Evolutionary conservation across 2,113 vertebrate genomes (phyloP).

Genomic region (Melanerpes aurifrons): DNA sequence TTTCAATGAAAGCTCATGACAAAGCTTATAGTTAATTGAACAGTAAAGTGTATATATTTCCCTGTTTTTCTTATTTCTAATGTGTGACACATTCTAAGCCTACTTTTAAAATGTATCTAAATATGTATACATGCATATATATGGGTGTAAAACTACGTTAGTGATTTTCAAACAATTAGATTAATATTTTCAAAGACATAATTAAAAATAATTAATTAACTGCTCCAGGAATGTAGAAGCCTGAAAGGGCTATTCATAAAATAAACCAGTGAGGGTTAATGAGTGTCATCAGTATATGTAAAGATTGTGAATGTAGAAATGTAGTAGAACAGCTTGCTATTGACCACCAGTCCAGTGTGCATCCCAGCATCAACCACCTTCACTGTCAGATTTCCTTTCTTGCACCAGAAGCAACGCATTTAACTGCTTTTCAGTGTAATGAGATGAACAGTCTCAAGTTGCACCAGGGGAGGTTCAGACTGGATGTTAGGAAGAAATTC

Average conservation of each 20-base stretch:
- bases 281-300: background rate
- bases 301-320: background rate
- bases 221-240: background rate
- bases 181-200: background rate
- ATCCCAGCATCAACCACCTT: accelerated
- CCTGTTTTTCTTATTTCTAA: background rate
- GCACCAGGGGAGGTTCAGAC: too few species aligned
- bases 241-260: background rate
- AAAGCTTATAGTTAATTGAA: background rate
- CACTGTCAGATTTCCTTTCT: background rate
- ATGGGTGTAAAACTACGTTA: background rate
- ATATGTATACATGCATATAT: background rate
- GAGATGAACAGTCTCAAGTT: too few species aligned
- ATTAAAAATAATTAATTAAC: background rate
- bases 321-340: background rate
- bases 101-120: background rate
- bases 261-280: background rate
- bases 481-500: too few species aligned
- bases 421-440: background rate
- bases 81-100: background rate
- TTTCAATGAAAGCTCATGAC: background rate
- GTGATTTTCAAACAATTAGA: background rate
- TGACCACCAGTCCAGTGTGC: background rate
- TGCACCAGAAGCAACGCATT: background rate
- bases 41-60: background rate